Base-by-base conservation (phyloP, 2,888 invertebrate species). In the Sthenelais limicola region DNA sequence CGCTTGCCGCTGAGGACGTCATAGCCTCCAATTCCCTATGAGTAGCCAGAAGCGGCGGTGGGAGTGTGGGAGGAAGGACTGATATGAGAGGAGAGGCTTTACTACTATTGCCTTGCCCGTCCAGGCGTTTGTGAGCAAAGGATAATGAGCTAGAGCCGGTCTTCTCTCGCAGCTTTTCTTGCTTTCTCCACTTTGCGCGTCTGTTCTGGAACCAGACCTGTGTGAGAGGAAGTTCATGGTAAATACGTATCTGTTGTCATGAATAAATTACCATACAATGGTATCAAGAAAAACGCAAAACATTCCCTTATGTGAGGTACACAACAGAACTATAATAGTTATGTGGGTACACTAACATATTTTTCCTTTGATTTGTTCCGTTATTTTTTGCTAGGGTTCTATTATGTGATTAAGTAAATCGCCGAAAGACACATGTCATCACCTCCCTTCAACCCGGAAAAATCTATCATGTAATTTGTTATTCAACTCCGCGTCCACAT, bases 171-270 rank as follows among this genome's bases (percentile, higher is more conserved):
- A 38, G 78, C 52, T 82, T 81, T 58, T 83, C 83, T 54, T 83
- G 82, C 73, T 83, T 83, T 21, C 83, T 70, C 83, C 82, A 83
- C 78, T 83, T 83, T 58, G 81, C 82, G 58, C 82, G 71, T 54
- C 82, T 68, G 69, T 82, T 83, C 72, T 83, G 83, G 71, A 83
- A 83, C 83, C 83, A 83, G 0, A 83, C 83, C 83, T 83, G 66
- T 35, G 1, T 30, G 4, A 76, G 73, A 24, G 24, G 15, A 9
- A 43, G 43, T 12, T 9, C 12, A 43, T 9, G 15, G 43, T 12
- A 43, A 43, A 43, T 15, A 43, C 43, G 15, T 43, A 15, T 43
- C 15, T 43, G 15, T 9, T 43, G 12, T 43, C 43, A 43, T 9
- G n/a, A n/a, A n/a, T n/a, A n/a, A n/a, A n/a, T n/a, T n/a, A n/a